Base-by-base conservation (phyloP, 2,797 vertebrate genomes). In the Cyclopterus lumpus region DNA sequence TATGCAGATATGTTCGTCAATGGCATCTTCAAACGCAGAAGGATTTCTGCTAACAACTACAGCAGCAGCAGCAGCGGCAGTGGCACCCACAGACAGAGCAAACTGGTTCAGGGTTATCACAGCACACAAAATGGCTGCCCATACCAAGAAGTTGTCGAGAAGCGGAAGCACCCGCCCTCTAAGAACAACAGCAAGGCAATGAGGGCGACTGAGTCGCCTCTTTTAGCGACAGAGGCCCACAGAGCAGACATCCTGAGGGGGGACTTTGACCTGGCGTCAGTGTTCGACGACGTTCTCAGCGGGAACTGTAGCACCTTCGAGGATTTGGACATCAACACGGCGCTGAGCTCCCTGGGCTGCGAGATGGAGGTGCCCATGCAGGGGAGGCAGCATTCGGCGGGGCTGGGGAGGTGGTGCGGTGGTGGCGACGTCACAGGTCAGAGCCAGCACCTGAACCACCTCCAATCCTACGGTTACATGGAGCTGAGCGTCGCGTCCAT, bases 1-100 rank as follows among this genome's bases (percentile, higher is more conserved):
- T 96, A 96, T 1, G 95, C 94, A 1, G 94, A 96, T 86, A 96
- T 96, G 95, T 96, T 96, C 26, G 95, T 96, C 68, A 95, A 96
- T 8, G 96, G 95, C 51, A 95, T 96, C 83, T 95, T 96, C 79
- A 96, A 96, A 75, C 93, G 95, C 36, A 92, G 95, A 76, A 92
- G 96, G 79, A 96, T 95, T 94, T 96, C 96, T 1, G 87, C 94
- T 3, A 94, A 91, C 74, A 93, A 93, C 73, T 96, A 95, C 84
- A 69, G 36, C 73, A 57, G n/a, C 67, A n/a, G n/a, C 61, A n/a
- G 69, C 72, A 16, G 69, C 68, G 22, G 85, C 65, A 0, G 71
- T 1, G 22, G 76, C 55, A 1, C 84, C 16, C 92, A 94, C 20
- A 93, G 93, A 79, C 94, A 92, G 66, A 92, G 72, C 88, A 95